Evolutionary conservation across 2,888 invertebrate genomes (phyloP).

Genomic region (Peribatodes rhomboidaria): DNA sequence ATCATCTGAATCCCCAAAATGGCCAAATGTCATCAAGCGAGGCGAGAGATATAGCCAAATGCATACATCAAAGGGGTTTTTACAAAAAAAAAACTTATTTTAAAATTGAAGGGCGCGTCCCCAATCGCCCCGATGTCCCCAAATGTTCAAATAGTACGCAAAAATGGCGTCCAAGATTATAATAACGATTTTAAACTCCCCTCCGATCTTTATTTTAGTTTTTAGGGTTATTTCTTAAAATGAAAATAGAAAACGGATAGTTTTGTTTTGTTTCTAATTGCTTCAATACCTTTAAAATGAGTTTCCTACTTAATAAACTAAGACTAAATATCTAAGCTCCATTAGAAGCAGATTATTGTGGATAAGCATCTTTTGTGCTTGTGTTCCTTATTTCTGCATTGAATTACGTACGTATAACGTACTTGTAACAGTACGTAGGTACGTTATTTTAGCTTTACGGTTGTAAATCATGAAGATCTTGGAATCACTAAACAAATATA

Average conservation of each 20-base stretch:
- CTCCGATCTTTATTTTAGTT: conserved; percentile 70
- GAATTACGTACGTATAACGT: too few relatives aligned
- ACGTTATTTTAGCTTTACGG: too few relatives aligned
- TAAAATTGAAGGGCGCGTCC: conserved; percentile 85
- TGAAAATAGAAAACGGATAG: neutral
- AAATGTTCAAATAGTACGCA: conserved; percentile 57
- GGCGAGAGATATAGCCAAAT: conserved; percentile 82
- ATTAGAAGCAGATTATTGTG: too few relatives aligned
- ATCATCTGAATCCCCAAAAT: conserved; percentile 79
- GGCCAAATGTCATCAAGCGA: conserved; percentile 82
- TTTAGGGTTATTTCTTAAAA: conserved; percentile 39
- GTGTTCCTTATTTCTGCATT: too few relatives aligned
- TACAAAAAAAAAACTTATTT: conserved; percentile 78
- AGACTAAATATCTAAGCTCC: too few relatives aligned
- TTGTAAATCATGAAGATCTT: too few relatives aligned
- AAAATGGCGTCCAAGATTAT: conserved; percentile 86
- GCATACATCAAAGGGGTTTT: conserved; percentile 86
- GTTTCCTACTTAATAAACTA: too few relatives aligned
- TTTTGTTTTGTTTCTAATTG: too few relatives aligned
- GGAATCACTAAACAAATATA: too few relatives aligned
- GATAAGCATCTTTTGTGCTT: too few relatives aligned
- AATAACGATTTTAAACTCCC: conserved; percentile 86
- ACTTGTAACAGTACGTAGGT: too few relatives aligned
- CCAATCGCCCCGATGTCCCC: conserved; percentile 48
- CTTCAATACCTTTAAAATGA: too few relatives aligned